Evolutionary conservation across 2,888 invertebrate genomes (phyloP).

Genomic region (Leucoma salicis): DNA sequence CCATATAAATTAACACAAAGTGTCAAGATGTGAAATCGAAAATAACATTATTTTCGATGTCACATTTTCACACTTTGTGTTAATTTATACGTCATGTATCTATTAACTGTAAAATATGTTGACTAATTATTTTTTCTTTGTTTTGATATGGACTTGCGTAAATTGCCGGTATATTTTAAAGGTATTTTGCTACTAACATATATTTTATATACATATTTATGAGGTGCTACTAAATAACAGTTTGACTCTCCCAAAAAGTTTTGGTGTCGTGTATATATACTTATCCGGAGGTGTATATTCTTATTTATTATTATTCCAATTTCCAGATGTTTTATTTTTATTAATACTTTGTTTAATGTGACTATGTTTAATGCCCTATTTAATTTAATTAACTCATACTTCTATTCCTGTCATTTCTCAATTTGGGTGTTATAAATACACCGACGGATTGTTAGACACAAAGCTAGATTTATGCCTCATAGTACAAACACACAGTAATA

Average conservation of each 20-base stretch:
- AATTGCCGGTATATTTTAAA: no score
- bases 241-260: conserved; percentile 1
- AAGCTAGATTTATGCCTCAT: background rate
- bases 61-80: no score
- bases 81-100: no score
- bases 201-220: conserved; percentile 3
- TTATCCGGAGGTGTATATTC: background rate
- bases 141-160: no score
- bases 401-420: background rate
- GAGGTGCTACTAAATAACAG: no score
- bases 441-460: conserved; percentile 1
- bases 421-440: conserved; percentile 3
- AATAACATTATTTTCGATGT: no score
- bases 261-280: conserved; percentile 2
- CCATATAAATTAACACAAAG: no score
- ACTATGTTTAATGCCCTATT: background rate
- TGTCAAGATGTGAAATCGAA: no score
- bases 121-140: no score
- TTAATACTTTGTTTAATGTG: background rate
- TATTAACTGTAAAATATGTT: no score
- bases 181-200: background rate
- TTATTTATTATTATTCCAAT: background rate
- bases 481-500: background rate
- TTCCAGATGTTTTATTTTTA: background rate
- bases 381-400: background rate